Conservation (phyloP, 2,797 vertebrate species). For the Sparus aurata region DNA sequence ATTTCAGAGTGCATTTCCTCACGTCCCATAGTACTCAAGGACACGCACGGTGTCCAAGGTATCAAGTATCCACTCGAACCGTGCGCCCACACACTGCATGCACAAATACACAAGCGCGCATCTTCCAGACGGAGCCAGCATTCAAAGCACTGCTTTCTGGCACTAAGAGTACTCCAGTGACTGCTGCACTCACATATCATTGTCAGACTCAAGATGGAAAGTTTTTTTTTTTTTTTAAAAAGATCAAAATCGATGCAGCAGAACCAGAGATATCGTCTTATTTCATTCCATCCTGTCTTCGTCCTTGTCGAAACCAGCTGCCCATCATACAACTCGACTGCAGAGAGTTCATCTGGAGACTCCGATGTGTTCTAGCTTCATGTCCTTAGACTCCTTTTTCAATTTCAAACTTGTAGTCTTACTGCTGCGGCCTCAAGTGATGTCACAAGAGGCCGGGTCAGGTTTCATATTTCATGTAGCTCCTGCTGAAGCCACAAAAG, state of each 20-base stretch:
- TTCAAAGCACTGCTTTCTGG: neutral
- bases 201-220: neutral
- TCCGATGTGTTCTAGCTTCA: neutral
- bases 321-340: conserved; percentile 2
- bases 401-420: neutral
- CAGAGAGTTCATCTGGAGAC: no score
- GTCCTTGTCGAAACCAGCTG: neutral
- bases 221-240: neutral
- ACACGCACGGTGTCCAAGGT: conserved; percentile 44
- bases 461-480: neutral
- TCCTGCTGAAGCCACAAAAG: neutral
- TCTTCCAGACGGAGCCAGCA: conserved; percentile 1
- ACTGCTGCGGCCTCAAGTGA: neutral
- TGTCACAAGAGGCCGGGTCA: neutral
- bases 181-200: no score
- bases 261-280: neutral
- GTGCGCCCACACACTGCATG: conserved; percentile 6
- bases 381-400: neutral
- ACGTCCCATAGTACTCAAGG: conserved; percentile 54
- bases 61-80: conserved; percentile 23
- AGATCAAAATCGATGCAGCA: neutral
- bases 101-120: neutral
- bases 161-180: neutral
- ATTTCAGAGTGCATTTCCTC: conserved; percentile 38
- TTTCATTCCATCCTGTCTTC: neutral